Percentiles rank a stretch among this genome's conserved stretches.
phyloP scores from a whole-genome alignment of 2,888 invertebrate species.

The Arenicola marina region DNA sequence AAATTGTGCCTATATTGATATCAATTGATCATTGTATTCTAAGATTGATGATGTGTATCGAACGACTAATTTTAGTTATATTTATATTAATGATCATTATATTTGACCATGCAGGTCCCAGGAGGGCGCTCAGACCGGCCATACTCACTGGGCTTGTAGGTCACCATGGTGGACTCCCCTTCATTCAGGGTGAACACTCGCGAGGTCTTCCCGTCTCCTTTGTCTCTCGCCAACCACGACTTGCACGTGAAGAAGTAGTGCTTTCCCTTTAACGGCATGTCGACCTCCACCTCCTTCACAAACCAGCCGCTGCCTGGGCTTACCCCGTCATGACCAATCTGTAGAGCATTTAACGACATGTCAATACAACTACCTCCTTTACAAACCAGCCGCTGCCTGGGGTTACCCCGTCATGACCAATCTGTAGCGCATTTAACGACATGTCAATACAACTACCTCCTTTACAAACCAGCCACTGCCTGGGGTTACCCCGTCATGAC shows the following conservation, averaged over 20 bases:
- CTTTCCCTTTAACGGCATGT: constrained; percentile 59
- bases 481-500: constrained; percentile 57
- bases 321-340: constrained; percentile 60
- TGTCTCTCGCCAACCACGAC: constrained; percentile 58
- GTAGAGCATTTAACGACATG: constrained; percentile 10
- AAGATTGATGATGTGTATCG: too few species aligned
- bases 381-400: constrained; percentile 59
- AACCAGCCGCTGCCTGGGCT: constrained; percentile 58
- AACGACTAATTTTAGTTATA: too few species aligned
- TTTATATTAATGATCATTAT: too few species aligned
- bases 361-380: too few species aligned
- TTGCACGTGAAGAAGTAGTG: constrained; percentile 57
- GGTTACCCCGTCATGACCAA: constrained; percentile 59
- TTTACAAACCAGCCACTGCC: constrained; percentile 59
- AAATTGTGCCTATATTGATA: too few species aligned
- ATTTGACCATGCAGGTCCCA: too few species aligned
- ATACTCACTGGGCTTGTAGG: constrained; percentile 57
- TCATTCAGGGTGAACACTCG: constrained; percentile 53
- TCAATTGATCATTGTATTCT: too few species aligned
- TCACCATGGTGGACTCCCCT: constrained; percentile 48
- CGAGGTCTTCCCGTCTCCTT: constrained; percentile 56
- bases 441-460: too few species aligned
- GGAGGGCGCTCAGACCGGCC: too few species aligned
- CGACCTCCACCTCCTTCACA: constrained; percentile 55
- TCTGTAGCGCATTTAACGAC: constrained; percentile 38